Conservation (phyloP, 2,797 vertebrate genomes). For the Pangasius sanitwongsei region DNA sequence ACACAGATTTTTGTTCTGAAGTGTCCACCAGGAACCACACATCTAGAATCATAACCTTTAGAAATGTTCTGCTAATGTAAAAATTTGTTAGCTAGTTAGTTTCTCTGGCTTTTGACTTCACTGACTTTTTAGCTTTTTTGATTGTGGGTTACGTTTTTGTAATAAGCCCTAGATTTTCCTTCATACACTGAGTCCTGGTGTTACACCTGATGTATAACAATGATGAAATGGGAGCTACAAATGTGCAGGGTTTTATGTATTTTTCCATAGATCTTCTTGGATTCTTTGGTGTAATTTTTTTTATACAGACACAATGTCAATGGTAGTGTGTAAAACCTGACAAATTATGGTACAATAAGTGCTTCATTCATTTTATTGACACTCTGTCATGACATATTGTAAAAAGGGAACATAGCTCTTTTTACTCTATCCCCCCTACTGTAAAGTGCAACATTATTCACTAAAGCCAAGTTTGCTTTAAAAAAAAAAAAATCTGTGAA, state of each 20-base stretch:
- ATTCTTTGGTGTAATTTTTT: too few species aligned
- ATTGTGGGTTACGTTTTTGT: neutral
- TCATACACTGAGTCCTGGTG: neutral
- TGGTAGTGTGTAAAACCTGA: too few species aligned
- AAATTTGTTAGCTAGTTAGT: neutral
- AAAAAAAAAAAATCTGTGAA: neutral
- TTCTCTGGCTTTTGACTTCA: neutral
- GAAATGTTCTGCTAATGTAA: neutral
- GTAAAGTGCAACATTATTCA: neutral
- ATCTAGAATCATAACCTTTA: neutral
- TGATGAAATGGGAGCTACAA: neutral
- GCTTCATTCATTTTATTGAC: neutral
- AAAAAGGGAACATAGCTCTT: neutral
- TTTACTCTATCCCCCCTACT: neutral
- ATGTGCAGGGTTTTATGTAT: too few species aligned
- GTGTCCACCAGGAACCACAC: neutral
- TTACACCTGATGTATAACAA: neutral
- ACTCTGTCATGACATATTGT: neutral
- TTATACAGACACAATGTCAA: too few species aligned
- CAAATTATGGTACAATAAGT: too few species aligned
- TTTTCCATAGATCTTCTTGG: too few species aligned
- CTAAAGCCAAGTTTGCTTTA: too few species aligned
- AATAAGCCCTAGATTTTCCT: neutral
- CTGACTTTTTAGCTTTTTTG: neutral
- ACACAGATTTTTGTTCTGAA: neutral